Evolutionary conservation across 2,797 vertebrate species (phyloP).

Genomic region (Poliocrania exsul): DNA sequence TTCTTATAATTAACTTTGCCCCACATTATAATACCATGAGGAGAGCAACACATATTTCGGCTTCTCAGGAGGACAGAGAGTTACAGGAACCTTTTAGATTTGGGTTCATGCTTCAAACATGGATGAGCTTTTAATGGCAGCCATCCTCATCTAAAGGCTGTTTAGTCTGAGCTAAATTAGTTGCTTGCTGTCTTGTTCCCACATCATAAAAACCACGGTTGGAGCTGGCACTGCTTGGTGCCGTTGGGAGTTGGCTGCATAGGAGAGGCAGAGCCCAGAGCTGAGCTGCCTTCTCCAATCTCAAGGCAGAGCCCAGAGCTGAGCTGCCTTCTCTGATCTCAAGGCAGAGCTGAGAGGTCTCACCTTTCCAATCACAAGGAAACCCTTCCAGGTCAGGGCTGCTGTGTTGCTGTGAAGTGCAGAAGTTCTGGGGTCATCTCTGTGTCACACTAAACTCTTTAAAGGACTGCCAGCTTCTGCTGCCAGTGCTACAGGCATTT

Average conservation of each 20-base stretch:
- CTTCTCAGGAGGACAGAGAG: background rate
- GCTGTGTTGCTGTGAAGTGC: accelerated
- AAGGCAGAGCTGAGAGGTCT: background rate
- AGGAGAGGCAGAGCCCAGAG: background rate
- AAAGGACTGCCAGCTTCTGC: background rate
- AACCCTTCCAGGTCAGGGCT: background rate
- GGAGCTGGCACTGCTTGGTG: background rate
- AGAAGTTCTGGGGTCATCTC: background rate
- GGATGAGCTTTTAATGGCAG: background rate
- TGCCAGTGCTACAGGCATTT: background rate
- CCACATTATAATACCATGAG: accelerated
- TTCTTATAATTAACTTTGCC: background rate
- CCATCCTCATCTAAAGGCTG: background rate
- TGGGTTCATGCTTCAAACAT: background rate
- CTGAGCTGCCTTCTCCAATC: background rate
- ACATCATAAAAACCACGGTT: background rate
- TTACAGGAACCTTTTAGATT: background rate
- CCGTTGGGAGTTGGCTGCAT: accelerated
- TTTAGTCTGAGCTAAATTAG: slow-evolving; percentile 9
- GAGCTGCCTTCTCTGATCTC: background rate
- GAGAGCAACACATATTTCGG: accelerated
- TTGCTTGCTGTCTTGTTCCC: slow-evolving; percentile 2
- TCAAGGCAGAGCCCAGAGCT: too few species aligned
- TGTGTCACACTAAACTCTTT: background rate
- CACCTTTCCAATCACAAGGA: background rate